These are phyloP conservation scores for Micrasema longulum DNA, from an alignment of 1,140 invertebrate genomes.

Conservation along the genomic window DNA sequence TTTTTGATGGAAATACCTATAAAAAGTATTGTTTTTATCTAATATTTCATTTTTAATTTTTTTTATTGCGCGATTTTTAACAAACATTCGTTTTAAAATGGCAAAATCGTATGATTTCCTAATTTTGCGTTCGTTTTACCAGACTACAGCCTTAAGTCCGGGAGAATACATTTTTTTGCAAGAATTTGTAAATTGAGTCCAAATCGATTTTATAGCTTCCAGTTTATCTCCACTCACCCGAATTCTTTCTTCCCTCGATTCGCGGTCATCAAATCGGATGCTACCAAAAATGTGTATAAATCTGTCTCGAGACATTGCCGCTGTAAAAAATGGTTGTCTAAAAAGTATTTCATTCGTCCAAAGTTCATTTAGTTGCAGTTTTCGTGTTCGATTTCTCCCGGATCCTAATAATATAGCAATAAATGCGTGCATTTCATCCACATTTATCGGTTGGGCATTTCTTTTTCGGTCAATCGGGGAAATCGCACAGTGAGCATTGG, in stretches of 20 bases:
- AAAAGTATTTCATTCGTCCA: background rate
- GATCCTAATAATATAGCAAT: background rate
- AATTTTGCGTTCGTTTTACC: too few relatives aligned
- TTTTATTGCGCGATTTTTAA: too few relatives aligned
- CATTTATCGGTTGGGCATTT: background rate
- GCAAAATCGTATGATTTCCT: too few relatives aligned
- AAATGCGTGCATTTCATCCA: too few relatives aligned
- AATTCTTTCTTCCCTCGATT: background rate
- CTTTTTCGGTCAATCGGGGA: too few relatives aligned
- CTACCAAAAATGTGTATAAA: background rate
- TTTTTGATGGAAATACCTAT: too few relatives aligned
- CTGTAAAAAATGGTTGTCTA: background rate
- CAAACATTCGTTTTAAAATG: too few relatives aligned
- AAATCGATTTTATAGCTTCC: background rate
- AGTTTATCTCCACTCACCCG: background rate
- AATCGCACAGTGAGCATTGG: too few relatives aligned
- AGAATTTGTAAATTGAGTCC: too few relatives aligned
- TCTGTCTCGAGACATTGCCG: background rate
- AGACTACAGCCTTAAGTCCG: too few relatives aligned
- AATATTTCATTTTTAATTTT: too few relatives aligned
- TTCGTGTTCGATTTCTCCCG: background rate
- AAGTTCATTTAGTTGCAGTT: background rate
- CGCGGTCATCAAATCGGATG: background rate
- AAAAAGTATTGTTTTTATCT: too few relatives aligned
- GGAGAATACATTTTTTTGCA: background rate